phyloP scores from a whole-genome alignment of 2,888 invertebrate species.

The Drosophila falleni region DNA sequence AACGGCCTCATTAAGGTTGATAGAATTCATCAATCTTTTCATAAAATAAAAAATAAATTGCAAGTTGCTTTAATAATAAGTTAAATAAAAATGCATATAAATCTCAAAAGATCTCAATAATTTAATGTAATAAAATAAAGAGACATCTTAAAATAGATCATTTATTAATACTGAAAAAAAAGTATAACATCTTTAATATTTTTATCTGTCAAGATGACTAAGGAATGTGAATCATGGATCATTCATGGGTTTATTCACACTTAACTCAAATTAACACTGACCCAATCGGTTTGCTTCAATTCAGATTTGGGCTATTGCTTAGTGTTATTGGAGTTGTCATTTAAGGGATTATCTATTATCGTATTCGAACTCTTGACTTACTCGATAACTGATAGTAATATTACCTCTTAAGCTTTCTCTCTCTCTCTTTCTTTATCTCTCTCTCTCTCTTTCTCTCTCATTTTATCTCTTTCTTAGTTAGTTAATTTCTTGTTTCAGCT shows the following conservation, averaged over 20 bases:
- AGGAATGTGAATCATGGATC: constrained; percentile 8
- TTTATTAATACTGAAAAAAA: neutral
- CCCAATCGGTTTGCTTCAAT: too few relatives aligned
- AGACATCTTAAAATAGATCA: too few relatives aligned
- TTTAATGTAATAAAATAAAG: too few relatives aligned
- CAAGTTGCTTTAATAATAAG: neutral
- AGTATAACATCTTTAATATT: neutral
- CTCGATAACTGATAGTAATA: constrained; percentile 1
- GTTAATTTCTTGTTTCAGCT: neutral
- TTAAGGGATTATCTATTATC: constrained; percentile 5
- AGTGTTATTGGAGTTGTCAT: constrained; percentile 19
- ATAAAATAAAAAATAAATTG: neutral
- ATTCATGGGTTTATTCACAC: constrained; percentile 5
- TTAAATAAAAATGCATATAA: neutral
- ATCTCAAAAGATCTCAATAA: neutral
- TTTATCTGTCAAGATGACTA: constrained; percentile 22
- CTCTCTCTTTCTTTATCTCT: neutral
- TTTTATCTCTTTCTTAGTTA: neutral
- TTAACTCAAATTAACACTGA: constrained; percentile 24
- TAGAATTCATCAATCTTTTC: neutral
- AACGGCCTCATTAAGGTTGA: neutral
- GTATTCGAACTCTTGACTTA: constrained; percentile 5
- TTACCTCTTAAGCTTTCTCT: neutral
- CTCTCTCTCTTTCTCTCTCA: too few relatives aligned
- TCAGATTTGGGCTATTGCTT: too few relatives aligned